These are phyloP conservation scores for Delichon dasypus DNA, from an alignment of 2,797 vertebrate genomes.

Conservation along the genomic window DNA sequence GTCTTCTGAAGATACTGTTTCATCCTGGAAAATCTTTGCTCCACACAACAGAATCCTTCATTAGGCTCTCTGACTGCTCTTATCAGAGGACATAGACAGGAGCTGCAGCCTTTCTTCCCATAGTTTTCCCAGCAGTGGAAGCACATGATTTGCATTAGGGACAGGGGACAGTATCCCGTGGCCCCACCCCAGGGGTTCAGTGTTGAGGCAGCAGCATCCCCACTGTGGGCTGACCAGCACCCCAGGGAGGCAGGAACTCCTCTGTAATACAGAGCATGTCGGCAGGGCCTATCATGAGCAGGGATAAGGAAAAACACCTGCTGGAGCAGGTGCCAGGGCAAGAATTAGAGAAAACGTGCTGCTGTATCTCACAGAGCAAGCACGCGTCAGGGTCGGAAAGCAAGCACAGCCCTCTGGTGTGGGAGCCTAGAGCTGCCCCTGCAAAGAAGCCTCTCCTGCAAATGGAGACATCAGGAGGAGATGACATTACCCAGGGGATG, in stretches of 20 bases:
- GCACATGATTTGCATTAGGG: not conserved
- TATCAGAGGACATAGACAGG: not conserved
- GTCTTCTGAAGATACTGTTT: not conserved
- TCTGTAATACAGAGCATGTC: not conserved
- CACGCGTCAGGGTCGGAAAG: not conserved
- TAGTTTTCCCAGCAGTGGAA: not conserved
- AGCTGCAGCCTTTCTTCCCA: not conserved
- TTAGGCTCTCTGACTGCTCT: not conserved
- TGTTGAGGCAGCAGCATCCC: not conserved
- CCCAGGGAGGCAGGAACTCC: not conserved
- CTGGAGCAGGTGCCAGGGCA: not conserved
- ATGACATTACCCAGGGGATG: conserved; percentile 12
- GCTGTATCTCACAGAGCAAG: not conserved
- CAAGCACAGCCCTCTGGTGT: not conserved
- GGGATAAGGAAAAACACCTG: not conserved
- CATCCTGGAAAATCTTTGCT: not conserved
- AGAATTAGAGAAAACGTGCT: not conserved
- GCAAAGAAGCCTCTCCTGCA: conserved; percentile 12
- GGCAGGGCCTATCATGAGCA: not conserved
- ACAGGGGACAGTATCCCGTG: not conserved
- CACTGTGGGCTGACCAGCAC: accelerated
- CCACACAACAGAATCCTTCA: accelerated
- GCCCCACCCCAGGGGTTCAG: not conserved
- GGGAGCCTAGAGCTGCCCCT: not conserved
- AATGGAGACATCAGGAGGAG: conserved; percentile 52